phyloP scores from a whole-genome alignment of 2,888 invertebrate genomes.

The Rhodophaea formosa region DNA sequence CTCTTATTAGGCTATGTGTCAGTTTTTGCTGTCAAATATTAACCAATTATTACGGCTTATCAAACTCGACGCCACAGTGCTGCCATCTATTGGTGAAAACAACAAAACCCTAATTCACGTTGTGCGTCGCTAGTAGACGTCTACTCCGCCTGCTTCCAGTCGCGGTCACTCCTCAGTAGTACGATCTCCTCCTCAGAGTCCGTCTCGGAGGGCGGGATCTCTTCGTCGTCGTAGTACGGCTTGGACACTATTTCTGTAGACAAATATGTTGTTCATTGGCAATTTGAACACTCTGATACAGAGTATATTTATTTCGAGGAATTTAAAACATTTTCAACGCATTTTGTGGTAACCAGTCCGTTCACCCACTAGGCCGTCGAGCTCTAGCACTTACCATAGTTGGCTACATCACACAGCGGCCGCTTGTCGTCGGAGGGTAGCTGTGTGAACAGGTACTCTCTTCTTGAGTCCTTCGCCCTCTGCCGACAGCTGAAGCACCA shows the following conservation, averaged over 20 bases:
- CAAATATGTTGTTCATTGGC: no score
- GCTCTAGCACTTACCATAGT: slow-evolving; percentile 39
- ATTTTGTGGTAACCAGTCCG: not conserved
- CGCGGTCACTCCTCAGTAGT: slow-evolving; percentile 67
- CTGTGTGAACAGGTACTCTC: slow-evolving; percentile 81
- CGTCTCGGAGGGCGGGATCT: slow-evolving; percentile 81
- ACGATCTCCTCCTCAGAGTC: slow-evolving; percentile 83
- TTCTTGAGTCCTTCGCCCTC: slow-evolving; percentile 54
- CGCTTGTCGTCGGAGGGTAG: slow-evolving; percentile 79
- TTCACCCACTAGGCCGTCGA: no score
- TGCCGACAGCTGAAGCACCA: slow-evolving; percentile 81
- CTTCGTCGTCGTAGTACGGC: slow-evolving; percentile 88
- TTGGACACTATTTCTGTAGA: slow-evolving; percentile 66
- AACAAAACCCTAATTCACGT: no score
- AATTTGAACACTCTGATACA: no score
- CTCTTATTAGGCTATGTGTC: no score
- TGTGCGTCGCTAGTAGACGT: no score
- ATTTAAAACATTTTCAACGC: no score
- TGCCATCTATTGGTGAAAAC: no score
- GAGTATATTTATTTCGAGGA: no score
- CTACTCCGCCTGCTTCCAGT: slow-evolving; percentile 40
- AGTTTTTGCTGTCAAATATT: no score
- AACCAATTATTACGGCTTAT: no score
- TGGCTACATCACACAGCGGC: slow-evolving; percentile 52
- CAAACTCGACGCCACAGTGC: no score